phyloP scores from a whole-genome alignment of 2,113 vertebrate genomes.

The Cyprinodon variegatus region DNA sequence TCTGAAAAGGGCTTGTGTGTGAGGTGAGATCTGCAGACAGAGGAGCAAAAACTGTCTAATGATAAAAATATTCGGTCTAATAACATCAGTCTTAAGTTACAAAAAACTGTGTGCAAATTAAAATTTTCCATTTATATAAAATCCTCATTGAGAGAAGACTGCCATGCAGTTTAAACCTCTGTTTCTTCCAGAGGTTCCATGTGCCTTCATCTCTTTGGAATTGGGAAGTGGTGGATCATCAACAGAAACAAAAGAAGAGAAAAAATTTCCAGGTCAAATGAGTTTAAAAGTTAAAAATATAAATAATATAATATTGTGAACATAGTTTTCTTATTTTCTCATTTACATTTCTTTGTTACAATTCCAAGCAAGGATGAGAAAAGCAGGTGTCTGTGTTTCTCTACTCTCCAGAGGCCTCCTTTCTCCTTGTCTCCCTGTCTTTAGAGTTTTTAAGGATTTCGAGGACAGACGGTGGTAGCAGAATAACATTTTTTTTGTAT shows the following conservation, averaged over 20 bases:
- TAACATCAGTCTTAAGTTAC: not conserved
- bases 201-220: not conserved
- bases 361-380: not conserved
- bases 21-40: not conserved
- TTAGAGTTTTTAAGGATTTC: not conserved
- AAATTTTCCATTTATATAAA: slow-evolving; percentile 7
- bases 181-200: not conserved
- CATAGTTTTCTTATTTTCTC: not conserved
- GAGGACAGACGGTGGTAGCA: not conserved
- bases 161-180: not conserved
- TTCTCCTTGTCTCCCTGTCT: not conserved
- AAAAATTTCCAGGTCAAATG: not conserved
- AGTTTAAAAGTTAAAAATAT: slow-evolving; percentile 1
- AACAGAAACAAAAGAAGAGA: not conserved
- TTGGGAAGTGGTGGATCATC: not conserved
- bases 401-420: not conserved
- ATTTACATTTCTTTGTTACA: not conserved
- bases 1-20: not conserved
- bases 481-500: not conserved
- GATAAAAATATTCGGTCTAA: not conserved
- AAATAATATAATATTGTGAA: not conserved
- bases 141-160: slow-evolving; percentile 1
- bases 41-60: slow-evolving; percentile 5
- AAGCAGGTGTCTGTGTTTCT: not conserved
- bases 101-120: not conserved